phyloP scores from a whole-genome alignment of 2,888 invertebrate genomes.

The Romanomermis culicivorax region DNA sequence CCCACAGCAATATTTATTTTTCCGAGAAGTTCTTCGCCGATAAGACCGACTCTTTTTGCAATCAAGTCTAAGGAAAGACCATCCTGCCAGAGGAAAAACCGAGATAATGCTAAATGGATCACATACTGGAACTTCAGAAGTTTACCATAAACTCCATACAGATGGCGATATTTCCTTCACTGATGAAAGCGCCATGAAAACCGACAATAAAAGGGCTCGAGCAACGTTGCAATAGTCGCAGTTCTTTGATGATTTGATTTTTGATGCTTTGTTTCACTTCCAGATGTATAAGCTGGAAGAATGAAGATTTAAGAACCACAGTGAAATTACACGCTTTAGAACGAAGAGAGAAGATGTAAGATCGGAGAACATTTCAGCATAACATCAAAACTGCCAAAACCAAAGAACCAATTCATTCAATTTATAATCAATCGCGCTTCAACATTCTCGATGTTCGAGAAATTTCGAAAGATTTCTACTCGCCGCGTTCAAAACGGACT shows the following conservation, averaged over 20 bases:
- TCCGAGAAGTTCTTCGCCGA: conserved; percentile 83
- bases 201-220: conserved; percentile 99
- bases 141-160: conserved; percentile 94
- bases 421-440: too few relatives aligned
- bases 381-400: too few relatives aligned
- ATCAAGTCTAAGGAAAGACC: conserved; percentile 93
- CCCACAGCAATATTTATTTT: conserved; percentile 46
- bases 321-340: conserved; percentile 6
- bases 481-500: too few relatives aligned
- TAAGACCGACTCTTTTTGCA: conserved; percentile 79
- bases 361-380: too few relatives aligned
- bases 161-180: conserved; percentile 95
- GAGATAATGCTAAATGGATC: neutral
- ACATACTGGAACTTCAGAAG: neutral
- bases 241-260: conserved; percentile 88
- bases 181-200: conserved; percentile 90
- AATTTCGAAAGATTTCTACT: too few relatives aligned
- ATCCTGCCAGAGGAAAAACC: conserved; percentile 37
- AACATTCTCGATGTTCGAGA: too few relatives aligned
- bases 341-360: too few relatives aligned
- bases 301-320: neutral
- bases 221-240: conserved; percentile 95
- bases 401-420: too few relatives aligned
- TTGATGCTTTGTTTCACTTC: conserved; percentile 97
- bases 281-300: conserved; percentile 61